phyloP scores from a whole-genome alignment of 2,888 invertebrate species.

The Campoplex nolae region DNA sequence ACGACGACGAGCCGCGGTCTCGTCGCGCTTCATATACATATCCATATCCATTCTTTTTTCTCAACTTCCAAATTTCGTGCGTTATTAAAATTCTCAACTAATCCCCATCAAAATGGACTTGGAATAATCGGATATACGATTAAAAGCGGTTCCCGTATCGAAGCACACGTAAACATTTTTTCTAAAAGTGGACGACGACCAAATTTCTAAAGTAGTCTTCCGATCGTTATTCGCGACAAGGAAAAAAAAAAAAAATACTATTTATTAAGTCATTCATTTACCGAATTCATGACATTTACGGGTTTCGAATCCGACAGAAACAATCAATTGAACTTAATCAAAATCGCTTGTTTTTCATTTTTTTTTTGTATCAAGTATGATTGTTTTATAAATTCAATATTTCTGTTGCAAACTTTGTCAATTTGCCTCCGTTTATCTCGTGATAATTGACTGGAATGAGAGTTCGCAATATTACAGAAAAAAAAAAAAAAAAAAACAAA shows the following conservation, averaged over 20 bases:
- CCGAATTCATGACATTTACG: not conserved
- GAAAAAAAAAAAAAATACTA: not conserved
- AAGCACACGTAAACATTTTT: conserved; percentile 22
- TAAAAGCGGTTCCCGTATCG: conserved; percentile 25
- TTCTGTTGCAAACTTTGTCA: conserved; percentile 1
- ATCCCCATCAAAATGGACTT: conserved; percentile 15
- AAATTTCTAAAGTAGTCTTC: not conserved
- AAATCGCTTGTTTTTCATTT: not conserved
- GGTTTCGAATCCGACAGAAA: not conserved
- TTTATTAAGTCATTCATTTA: no score
- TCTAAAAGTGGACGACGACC: not conserved
- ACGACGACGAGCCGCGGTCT: conserved; percentile 60
- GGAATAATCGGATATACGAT: not conserved
- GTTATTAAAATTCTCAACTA: not conserved
- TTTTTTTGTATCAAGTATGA: not conserved
- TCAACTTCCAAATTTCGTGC: not conserved
- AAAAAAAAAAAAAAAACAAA: conserved; percentile 14
- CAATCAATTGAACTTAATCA: not conserved
- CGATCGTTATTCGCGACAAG: not conserved
- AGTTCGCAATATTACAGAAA: conserved; percentile 30
- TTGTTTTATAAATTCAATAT: no score
- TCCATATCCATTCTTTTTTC: not conserved
- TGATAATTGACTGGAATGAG: conserved; percentile 26
- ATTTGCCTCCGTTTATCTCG: conserved; percentile 20
- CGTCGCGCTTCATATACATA: conserved; percentile 26